Percentiles rank a stretch among this genome's conserved stretches.
Conservation (phyloP, 2,113 vertebrate species). For the Redunca redunca region DNA sequence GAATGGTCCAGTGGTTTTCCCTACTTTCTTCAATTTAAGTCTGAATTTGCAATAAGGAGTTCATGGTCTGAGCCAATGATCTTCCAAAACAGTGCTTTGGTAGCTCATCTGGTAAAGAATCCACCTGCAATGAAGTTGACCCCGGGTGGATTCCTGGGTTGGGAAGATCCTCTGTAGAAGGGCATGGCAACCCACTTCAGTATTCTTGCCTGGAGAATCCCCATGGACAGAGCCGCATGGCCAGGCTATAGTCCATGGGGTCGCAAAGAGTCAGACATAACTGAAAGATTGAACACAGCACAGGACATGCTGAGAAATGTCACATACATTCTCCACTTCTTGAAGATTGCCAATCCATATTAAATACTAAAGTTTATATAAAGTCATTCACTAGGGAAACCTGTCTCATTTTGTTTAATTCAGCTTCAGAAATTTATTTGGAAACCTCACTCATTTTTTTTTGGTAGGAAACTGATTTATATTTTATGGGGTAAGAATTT, state of each 20-base stretch:
- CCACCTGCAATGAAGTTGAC: neutral
- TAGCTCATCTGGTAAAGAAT: neutral
- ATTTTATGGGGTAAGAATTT: neutral
- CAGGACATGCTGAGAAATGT: neutral
- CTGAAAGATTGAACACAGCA: neutral
- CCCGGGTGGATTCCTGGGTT: neutral
- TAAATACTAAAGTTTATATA: neutral
- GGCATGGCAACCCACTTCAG: neutral
- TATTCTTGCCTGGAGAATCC: neutral
- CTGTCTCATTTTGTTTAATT: neutral
- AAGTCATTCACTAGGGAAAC: neutral
- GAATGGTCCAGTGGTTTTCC: neutral
- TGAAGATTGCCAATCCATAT: neutral
- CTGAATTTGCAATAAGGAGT: neutral
- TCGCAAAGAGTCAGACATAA: neutral
- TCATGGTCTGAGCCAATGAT: neutral
- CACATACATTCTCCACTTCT: neutral
- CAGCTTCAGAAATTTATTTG: neutral
- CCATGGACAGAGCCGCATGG: neutral
- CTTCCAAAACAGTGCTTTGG: neutral
- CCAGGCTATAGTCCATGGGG: neutral
- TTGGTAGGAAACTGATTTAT: neutral
- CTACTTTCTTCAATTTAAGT: neutral
- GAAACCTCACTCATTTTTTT: neutral
- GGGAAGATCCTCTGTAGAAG: neutral